Conservation (phyloP, 2,113 vertebrate genomes). For the Corythoichthys haematopterus region DNA sequence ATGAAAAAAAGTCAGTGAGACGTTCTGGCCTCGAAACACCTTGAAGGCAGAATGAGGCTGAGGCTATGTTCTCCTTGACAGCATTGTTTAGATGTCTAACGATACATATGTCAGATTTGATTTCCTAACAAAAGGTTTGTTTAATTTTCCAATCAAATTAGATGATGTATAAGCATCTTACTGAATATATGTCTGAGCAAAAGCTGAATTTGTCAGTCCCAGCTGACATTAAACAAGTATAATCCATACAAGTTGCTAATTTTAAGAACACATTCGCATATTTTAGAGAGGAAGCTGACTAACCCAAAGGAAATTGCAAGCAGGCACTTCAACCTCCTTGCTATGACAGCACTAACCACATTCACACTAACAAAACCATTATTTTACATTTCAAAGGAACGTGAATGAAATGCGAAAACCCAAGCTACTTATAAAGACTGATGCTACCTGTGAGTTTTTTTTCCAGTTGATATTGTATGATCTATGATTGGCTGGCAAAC, state of each 20-base stretch:
- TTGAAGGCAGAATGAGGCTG: slow-evolving; percentile 4
- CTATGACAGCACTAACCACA: background rate
- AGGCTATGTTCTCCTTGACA: slow-evolving; percentile 15
- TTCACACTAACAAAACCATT: background rate
- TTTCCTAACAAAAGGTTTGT: background rate
- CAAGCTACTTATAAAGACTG: background rate
- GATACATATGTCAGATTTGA: slow-evolving; percentile 27
- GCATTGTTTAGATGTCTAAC: slow-evolving; percentile 22
- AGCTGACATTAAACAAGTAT: background rate
- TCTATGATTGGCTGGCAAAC: too few relatives aligned
- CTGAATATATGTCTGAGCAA: background rate
- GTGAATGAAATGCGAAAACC: background rate
- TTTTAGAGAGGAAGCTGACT: background rate
- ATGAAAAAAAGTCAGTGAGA: slow-evolving; percentile 38
- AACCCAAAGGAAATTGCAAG: background rate
- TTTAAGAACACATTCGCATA: background rate
- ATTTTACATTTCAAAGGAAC: background rate
- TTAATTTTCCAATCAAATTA: background rate
- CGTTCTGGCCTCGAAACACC: slow-evolving; percentile 28
- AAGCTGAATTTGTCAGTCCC: background rate
- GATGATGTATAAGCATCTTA: background rate
- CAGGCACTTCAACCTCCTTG: background rate
- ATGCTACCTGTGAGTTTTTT: background rate
- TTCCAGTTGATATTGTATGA: background rate
- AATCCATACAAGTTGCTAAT: background rate